A percentile compares a stretch with the other conserved stretches of the same genome.
Conservation (phyloP, 1,140 invertebrate species). For the Chrysopa pallens region DNA sequence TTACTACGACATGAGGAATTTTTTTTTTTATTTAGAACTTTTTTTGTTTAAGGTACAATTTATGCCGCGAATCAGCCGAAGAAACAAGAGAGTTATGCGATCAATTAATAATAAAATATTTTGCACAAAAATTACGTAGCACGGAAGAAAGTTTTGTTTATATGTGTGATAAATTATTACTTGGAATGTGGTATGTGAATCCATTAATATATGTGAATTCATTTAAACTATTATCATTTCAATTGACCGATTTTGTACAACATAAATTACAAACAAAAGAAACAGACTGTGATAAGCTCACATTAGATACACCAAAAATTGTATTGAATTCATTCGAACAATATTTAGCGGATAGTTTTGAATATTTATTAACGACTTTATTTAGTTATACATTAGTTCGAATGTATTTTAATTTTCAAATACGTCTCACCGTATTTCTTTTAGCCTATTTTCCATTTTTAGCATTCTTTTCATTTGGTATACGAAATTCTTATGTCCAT, state of each 20-base stretch:
- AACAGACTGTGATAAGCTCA: not conserved
- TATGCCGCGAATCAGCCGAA: conserved; percentile 16
- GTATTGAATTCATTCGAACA: not conserved
- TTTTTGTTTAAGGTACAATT: not conserved
- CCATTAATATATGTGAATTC: not conserved
- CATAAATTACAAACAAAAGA: not conserved
- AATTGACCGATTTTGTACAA: not conserved
- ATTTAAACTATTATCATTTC: not conserved
- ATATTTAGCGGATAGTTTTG: not conserved
- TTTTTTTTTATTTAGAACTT: no score
- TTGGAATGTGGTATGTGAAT: conserved; percentile 14
- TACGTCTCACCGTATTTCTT: not conserved
- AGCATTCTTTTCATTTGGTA: not conserved
- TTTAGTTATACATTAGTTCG: not conserved
- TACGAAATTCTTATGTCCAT: not conserved
- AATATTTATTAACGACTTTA: not conserved
- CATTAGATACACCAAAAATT: not conserved
- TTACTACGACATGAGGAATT: no score
- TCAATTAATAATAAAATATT: conserved; percentile 8
- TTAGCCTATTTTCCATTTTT: not conserved
- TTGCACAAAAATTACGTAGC: conserved; percentile 8
- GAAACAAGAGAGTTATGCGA: conserved; percentile 18
- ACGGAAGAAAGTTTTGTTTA: conserved; percentile 9
- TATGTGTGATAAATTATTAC: conserved; percentile 12
- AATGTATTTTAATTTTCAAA: not conserved